Evolutionary conservation across 1,140 invertebrate genomes (phyloP).

Genomic region (Tetraneura akinire): DNA sequence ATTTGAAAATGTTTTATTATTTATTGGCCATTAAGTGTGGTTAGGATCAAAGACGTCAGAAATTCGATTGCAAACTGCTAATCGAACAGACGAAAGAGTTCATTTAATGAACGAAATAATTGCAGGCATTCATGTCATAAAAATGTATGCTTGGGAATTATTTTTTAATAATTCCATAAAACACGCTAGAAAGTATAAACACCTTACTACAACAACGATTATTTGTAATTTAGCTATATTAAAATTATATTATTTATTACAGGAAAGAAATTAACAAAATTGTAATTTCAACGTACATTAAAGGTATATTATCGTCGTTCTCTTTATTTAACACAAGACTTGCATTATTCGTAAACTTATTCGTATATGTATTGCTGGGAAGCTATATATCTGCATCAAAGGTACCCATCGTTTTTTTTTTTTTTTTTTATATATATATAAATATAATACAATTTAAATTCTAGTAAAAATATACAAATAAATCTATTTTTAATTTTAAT

Average conservation of each 20-base stretch:
- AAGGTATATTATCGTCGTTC: slow-evolving; percentile 72
- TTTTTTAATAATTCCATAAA: slow-evolving; percentile 71
- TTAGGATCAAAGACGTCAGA: slow-evolving; percentile 72
- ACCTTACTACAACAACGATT: too few relatives aligned
- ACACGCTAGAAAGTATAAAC: slow-evolving; percentile 61
- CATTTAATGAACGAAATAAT: slow-evolving; percentile 89
- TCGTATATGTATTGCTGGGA: slow-evolving; percentile 74
- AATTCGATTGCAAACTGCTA: slow-evolving; percentile 68
- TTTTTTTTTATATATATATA: slow-evolving; percentile 61
- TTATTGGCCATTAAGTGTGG: slow-evolving; percentile 67
- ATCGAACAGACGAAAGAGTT: slow-evolving; percentile 79
- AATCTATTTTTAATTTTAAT: too few relatives aligned
- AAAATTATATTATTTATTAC: neutral
- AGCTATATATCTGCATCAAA: slow-evolving; percentile 66
- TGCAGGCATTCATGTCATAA: slow-evolving; percentile 84
- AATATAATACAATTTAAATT: too few relatives aligned
- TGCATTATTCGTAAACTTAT: slow-evolving; percentile 74
- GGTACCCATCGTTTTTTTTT: slow-evolving; percentile 73
- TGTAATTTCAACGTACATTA: slow-evolving; percentile 68
- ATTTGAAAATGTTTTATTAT: too few relatives aligned
- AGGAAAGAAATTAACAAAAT: slow-evolving; percentile 67
- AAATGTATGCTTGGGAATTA: slow-evolving; percentile 88
- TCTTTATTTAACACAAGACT: slow-evolving; percentile 74
- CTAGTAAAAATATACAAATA: too few relatives aligned
- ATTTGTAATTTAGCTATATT: too few relatives aligned